These are phyloP conservation scores for Montipora sp. DNA, from an alignment of 64 coral and sea anemone species.

Conservation along the genomic window DNA sequence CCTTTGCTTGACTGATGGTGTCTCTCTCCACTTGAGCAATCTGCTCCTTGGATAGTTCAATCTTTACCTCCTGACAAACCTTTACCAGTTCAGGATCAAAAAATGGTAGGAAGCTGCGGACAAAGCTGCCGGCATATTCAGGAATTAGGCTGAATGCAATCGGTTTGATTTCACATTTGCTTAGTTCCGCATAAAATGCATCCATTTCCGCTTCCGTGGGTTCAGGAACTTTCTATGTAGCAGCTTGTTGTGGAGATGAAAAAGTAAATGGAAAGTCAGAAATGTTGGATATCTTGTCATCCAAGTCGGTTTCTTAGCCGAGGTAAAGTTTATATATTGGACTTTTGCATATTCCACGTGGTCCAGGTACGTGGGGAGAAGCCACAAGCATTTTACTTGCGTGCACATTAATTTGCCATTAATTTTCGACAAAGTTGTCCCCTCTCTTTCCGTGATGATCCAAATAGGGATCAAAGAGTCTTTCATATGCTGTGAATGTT, in stretches of 20 bases:
- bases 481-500: background rate
- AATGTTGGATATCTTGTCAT: slow-evolving; percentile 18
- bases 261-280: background rate
- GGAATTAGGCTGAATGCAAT: slow-evolving; percentile 33
- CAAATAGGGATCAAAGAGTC: background rate
- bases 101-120: slow-evolving; percentile 6
- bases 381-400: background rate
- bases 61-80: background rate
- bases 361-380: background rate
- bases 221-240: background rate
- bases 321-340: slow-evolving; percentile 12
- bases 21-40: background rate
- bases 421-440: background rate
- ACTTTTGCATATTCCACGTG: slow-evolving; percentile 20
- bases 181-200: slow-evolving; percentile 21
- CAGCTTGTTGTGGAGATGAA: background rate
- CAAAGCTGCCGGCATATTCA: slow-evolving; percentile 17
- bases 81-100: background rate
- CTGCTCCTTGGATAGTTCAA: background rate
- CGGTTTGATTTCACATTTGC: background rate
- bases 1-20: background rate
- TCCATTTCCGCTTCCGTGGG: slow-evolving; percentile 31
- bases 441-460: background rate
- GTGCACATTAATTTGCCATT: background rate
- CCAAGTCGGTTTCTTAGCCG: slow-evolving; percentile 10